Conservation (phyloP, 2,888 invertebrate genomes). For the Campopleginae sp. region DNA sequence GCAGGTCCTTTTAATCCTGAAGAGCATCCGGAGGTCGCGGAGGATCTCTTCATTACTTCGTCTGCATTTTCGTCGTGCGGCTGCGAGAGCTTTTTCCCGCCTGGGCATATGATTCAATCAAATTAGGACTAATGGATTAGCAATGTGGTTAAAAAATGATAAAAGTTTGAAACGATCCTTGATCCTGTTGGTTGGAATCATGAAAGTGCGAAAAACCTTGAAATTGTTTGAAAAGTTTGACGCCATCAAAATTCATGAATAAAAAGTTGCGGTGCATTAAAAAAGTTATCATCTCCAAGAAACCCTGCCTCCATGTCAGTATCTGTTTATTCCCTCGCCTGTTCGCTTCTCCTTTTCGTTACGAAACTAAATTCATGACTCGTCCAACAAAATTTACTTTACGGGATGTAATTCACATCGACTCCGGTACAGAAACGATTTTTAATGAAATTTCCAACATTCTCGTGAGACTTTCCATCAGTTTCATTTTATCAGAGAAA, state of each 20-base stretch:
- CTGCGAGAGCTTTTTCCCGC: not conserved
- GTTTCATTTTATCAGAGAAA: not conserved
- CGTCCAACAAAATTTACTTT: not conserved
- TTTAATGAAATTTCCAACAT: conserved; percentile 47
- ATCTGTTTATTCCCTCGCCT: not conserved
- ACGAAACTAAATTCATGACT: conserved; percentile 33
- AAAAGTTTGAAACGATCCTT: not conserved
- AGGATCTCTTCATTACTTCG: not conserved
- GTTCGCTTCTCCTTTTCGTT: not conserved
- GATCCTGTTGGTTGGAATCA: not conserved
- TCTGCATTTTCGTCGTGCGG: not conserved
- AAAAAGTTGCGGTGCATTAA: conserved; percentile 20
- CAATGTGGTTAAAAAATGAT: not conserved
- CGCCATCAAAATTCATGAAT: conserved; percentile 10
- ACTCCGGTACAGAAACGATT: conserved; percentile 13
- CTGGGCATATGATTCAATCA: not conserved
- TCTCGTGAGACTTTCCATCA: conserved; percentile 39
- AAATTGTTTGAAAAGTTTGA: not conserved
- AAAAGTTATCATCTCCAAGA: not conserved
- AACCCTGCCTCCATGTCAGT: not conserved
- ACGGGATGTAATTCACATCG: conserved; percentile 22
- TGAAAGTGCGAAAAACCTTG: conserved; percentile 24
- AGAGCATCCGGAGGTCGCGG: not conserved
- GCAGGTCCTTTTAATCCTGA: not conserved
- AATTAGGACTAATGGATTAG: not conserved